Evolutionary conservation across 2,113 vertebrate genomes (phyloP).

Genomic region (Trachemys scripta): DNA sequence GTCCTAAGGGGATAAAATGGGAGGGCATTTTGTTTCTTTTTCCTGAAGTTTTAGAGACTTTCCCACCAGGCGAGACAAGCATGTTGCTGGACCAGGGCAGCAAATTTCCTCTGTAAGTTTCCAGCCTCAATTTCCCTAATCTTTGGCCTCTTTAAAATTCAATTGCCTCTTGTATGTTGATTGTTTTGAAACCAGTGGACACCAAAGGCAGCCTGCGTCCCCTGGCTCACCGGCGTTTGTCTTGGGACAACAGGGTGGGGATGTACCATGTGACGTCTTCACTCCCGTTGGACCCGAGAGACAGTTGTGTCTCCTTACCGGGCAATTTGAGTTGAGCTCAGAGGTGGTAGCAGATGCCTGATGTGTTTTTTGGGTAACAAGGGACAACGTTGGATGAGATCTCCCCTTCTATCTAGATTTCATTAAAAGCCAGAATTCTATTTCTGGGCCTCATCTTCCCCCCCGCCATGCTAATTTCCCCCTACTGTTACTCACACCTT

Average conservation of each 20-base stretch:
- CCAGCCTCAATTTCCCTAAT: not conserved
- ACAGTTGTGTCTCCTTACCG: not conserved
- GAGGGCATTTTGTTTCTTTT: conserved; percentile 37
- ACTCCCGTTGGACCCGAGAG: not conserved
- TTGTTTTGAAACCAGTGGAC: not conserved
- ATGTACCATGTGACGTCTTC: not conserved
- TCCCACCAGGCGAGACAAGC: conserved; percentile 63
- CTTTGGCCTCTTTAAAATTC: not conserved
- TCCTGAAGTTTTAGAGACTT: conserved; percentile 54
- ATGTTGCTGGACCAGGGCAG: not conserved
- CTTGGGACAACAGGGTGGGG: not conserved
- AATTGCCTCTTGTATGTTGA: not conserved
- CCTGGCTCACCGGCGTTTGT: not conserved
- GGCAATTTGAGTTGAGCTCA: not conserved
- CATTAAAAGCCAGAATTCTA: not conserved
- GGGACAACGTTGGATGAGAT: not conserved
- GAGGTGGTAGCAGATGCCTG: not conserved
- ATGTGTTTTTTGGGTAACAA: not conserved
- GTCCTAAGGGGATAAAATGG: conserved; percentile 29
- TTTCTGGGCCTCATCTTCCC: not conserved
- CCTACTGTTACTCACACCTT: too few species aligned
- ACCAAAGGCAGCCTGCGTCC: not conserved
- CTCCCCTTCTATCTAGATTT: not conserved
- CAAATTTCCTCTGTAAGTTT: conserved; percentile 58
- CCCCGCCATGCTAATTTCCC: too few species aligned